These are phyloP conservation scores for Dryocosmus kuriphilus DNA, from an alignment of 2,888 invertebrate genomes.

Conservation along the genomic window DNA sequence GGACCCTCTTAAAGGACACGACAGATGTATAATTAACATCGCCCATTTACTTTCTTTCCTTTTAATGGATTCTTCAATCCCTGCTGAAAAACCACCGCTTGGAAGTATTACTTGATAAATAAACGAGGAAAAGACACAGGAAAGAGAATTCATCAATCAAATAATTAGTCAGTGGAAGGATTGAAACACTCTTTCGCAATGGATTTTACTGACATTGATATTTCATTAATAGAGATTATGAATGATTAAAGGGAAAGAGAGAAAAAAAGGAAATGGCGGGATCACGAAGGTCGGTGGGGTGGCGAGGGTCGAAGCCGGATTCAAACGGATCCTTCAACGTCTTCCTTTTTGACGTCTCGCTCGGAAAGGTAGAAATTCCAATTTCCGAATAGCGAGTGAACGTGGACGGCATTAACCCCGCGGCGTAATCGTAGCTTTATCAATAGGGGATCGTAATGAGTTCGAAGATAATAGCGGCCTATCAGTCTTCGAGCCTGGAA, in stretches of 20 bases:
- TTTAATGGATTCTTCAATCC: slow-evolving; percentile 32
- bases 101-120: neutral
- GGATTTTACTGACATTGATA: slow-evolving; percentile 6
- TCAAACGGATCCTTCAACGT: slow-evolving; percentile 63
- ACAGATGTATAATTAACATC: slow-evolving; percentile 38
- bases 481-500: slow-evolving; percentile 73
- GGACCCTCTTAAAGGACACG: slow-evolving; percentile 46
- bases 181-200: slow-evolving; percentile 31
- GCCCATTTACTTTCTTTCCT: slow-evolving; percentile 32
- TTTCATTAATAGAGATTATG: slow-evolving; percentile 16
- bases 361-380: slow-evolving; percentile 72
- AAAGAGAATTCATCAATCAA: slow-evolving; percentile 2
- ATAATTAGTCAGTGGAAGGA: neutral
- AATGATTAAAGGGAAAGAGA: slow-evolving; percentile 31
- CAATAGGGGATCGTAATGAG: slow-evolving; percentile 77
- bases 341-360: slow-evolving; percentile 65
- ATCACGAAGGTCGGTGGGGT: slow-evolving; percentile 32
- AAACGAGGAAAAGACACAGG: neutral
- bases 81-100: neutral
- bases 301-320: slow-evolving; percentile 38
- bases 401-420: slow-evolving; percentile 61
- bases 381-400: slow-evolving; percentile 71
- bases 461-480: slow-evolving; percentile 75
- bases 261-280: slow-evolving; percentile 45
- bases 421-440: slow-evolving; percentile 74